Percentiles rank a stretch among this genome's conserved stretches.
Evolutionary conservation across 2,113 vertebrate genomes (phyloP).

Genomic region (Xenopus tropicalis): DNA sequence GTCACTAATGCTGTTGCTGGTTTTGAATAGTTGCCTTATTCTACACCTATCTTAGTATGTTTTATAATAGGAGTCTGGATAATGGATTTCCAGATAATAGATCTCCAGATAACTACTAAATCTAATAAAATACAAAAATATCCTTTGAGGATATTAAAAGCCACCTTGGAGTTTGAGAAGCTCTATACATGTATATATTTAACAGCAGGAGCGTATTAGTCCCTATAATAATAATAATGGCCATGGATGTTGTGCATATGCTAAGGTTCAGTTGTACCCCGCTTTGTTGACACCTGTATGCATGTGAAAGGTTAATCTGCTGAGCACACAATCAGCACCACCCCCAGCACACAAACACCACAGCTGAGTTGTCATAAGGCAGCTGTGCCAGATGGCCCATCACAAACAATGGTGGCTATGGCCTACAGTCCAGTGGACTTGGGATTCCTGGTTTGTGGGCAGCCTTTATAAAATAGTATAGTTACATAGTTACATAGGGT

Average conservation of each 20-base stretch:
- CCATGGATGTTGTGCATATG: too few species aligned
- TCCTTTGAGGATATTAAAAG: too few species aligned
- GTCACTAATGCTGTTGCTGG: too few species aligned
- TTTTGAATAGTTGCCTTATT: neutral
- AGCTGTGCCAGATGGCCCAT: conserved; percentile 2
- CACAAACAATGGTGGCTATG: neutral
- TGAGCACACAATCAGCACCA: neutral
- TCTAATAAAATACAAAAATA: neutral
- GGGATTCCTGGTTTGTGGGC: too few species aligned
- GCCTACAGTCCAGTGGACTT: too few species aligned
- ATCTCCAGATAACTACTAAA: neutral
- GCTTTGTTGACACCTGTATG: neutral
- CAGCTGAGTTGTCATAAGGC: neutral
- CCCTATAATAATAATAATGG: too few species aligned
- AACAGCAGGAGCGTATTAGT: fast-evolving
- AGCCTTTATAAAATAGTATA: too few species aligned
- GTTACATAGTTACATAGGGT: too few species aligned
- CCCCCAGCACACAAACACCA: neutral
- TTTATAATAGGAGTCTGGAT: too few species aligned
- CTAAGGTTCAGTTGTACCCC: neutral
- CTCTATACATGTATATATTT: too few species aligned
- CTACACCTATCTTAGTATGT: too few species aligned
- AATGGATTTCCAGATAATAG: neutral
- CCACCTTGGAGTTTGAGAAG: too few species aligned
- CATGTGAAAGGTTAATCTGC: neutral